Percentiles rank a stretch among this genome's conserved stretches.
Evolutionary conservation across 2,797 vertebrate genomes (phyloP).

Genomic region (Argentina silus): DNA sequence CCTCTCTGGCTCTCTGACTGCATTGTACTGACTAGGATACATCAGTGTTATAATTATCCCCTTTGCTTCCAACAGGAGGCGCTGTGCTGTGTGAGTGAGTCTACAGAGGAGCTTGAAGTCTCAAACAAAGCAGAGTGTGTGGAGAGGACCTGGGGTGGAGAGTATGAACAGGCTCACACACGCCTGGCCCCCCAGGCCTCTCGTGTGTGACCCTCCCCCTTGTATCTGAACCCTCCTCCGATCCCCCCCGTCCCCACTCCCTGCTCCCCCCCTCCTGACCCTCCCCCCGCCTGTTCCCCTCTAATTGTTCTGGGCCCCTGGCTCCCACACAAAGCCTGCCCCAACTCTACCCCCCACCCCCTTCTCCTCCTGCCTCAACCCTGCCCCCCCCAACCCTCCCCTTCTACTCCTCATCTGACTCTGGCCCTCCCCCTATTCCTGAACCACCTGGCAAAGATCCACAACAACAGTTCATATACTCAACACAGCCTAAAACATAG

Average conservation of each 20-base stretch:
- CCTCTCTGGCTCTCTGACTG: neutral
- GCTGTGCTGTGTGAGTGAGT: neutral
- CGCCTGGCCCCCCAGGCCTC: neutral
- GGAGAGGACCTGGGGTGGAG: neutral
- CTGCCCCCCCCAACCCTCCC: neutral
- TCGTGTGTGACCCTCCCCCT: neutral
- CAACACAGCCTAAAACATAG: neutral
- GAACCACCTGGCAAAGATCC: neutral
- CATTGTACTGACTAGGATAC: neutral
- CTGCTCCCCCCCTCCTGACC: neutral
- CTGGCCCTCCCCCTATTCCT: neutral
- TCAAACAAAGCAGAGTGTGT: neutral
- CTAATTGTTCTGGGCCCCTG: slow-evolving; percentile 10
- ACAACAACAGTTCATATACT: neutral
- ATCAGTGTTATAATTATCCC: neutral
- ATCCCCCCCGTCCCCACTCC: neutral
- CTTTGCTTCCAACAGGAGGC: slow-evolving; percentile 4
- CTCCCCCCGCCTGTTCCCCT: neutral
- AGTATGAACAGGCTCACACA: slow-evolving; percentile 9
- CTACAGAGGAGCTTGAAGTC: neutral
- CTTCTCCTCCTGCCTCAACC: neutral
- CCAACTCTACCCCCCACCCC: neutral
- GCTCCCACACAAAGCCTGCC: slow-evolving; percentile 7
- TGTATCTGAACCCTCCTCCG: neutral
- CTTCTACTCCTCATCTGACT: neutral